Evolutionary conservation across 2,113 vertebrate genomes (phyloP), one percentile per base, ranked within the genome.

Genomic region (Onychorhynchus coronatus): DNA sequence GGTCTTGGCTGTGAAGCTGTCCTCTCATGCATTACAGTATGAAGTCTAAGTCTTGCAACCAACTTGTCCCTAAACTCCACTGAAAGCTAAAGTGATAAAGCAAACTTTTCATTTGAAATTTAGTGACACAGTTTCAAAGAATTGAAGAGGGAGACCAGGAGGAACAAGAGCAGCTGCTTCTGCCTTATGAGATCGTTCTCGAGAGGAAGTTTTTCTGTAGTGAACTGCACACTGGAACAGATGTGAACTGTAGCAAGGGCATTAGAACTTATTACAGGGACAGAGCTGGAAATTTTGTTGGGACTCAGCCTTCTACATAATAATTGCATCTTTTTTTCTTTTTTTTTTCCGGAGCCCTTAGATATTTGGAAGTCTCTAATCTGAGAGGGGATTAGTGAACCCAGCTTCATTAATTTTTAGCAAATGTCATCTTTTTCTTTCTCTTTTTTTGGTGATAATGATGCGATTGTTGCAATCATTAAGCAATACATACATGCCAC

Each of bases 81-180:
- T 95, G 90, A 94, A 95, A 83, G 22, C 95, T 89, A 42, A 96
- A 97, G 80, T 81, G 95, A 94, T 97, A 95, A 97, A 96, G 78
- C 70, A 93, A 96, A 95, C 74, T 91, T 90, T 96, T 74, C 47
- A 88, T 97, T 96, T 94, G 84, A 97, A 97, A 95, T 97, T 92
- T 94, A 97, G 96, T 92, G 96, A 97, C 91, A 93, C 0, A 6
- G 84, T 92, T 96, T 81, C 89, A 89, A 95, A 97, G 95, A 97
- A 94, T 87, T 85, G 93, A 79, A 91, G 30, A 95, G 96, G 93
- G 89, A 96, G 59, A 96, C 70, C 35, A 82, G 58, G 79, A 96
- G 87, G 88, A 96, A 88, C 95, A 91, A 63, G 44, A 97, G 89
- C 98, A 98, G 97, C 96, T 98, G 98, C 86, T 96, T 89, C 74